phyloP scores from a whole-genome alignment of 1,140 invertebrate species.

The Phymorhynchus buccinoides region DNA sequence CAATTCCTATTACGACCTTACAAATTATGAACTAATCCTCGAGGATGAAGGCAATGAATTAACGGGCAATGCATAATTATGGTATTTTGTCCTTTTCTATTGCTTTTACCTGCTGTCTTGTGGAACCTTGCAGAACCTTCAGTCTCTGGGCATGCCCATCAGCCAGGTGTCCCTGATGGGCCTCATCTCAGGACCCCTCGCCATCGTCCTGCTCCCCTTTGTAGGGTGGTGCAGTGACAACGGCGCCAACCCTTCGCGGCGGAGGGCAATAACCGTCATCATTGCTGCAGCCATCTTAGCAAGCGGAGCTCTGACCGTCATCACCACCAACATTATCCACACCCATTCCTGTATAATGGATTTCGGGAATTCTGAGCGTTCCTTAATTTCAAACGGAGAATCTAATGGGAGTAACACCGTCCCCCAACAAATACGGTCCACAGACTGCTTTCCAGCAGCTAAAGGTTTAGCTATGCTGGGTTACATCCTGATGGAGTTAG shows the following conservation, averaged over 20 bases:
- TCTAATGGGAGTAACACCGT: not conserved
- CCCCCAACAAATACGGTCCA: not conserved
- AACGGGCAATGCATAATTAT: no score
- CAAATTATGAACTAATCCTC: no score
- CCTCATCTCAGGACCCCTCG: not conserved
- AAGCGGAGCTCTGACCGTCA: not conserved
- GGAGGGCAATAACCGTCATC: not conserved
- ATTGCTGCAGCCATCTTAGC: not conserved
- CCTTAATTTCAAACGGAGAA: not conserved
- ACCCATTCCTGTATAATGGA: not conserved
- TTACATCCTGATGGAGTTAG: not conserved
- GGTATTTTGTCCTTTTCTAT: no score
- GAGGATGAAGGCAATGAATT: no score
- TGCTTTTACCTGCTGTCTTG: not conserved
- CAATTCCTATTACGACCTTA: no score
- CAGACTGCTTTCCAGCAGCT: not conserved
- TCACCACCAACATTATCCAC: not conserved
- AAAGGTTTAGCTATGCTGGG: not conserved
- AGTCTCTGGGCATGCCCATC: conserved; percentile 30
- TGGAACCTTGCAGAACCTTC: conserved; percentile 23
- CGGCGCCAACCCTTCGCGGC: not conserved
- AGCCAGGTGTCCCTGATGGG: not conserved
- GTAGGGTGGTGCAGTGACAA: conserved; percentile 29
- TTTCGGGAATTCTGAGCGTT: not conserved
- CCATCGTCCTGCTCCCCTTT: not conserved